These are phyloP conservation scores for Boulengeromyrus knoepffleri DNA, from an alignment of 2,113 vertebrate genomes.

Conservation along the genomic window DNA sequence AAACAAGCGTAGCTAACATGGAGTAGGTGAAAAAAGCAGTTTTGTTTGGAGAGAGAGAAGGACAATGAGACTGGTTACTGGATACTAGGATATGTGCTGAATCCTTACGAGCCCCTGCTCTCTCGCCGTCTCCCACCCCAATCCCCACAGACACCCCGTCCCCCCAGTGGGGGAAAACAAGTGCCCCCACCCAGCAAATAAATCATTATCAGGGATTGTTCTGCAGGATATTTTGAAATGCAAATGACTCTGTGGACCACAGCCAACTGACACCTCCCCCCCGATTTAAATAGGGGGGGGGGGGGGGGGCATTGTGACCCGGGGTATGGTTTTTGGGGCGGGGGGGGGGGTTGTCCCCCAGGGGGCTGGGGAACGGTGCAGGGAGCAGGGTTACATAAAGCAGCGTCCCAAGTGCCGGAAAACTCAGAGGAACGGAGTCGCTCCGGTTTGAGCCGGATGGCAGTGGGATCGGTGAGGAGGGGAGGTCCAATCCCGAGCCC, in stretches of 20 bases:
- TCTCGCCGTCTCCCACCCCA: not conserved
- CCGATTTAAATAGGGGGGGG: not conserved
- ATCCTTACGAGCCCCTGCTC: not conserved
- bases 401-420: not conserved
- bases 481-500: not conserved
- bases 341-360: not conserved
- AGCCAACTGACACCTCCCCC: not conserved
- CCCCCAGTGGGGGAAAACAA: not conserved
- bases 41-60: not conserved
- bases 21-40: not conserved
- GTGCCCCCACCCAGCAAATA: not conserved
- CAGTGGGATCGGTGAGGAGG: not conserved
- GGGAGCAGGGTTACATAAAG: not conserved
- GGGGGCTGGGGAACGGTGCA: too few relatives aligned
- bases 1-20: not conserved
- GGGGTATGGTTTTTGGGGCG: not conserved
- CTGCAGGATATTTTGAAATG: conserved; percentile 11
- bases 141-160: not conserved
- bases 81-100: not conserved
- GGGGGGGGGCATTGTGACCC: not conserved
- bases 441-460: not conserved
- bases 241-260: conserved; percentile 1
- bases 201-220: conserved; percentile 13
- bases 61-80: not conserved
- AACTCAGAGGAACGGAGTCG: not conserved